Conservation (phyloP, 1,140 invertebrate species). For the Melipona quadrifasciata region DNA sequence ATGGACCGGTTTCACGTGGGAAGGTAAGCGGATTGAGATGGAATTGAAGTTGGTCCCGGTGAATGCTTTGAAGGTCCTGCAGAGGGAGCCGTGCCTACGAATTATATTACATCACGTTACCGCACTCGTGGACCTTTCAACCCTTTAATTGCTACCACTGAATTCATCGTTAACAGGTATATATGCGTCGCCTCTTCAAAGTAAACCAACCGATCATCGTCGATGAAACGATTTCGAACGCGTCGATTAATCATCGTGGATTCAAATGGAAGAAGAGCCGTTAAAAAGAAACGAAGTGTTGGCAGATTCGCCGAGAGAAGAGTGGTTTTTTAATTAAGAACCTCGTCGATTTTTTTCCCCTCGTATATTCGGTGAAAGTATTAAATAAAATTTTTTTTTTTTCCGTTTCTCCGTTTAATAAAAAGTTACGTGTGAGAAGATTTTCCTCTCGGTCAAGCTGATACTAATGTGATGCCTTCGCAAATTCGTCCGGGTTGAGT, state of each 20-base stretch:
- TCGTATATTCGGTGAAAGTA: not conserved
- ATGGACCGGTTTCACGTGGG: conserved; percentile 58
- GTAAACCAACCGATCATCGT: conserved; percentile 65
- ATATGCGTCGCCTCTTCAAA: conserved; percentile 62
- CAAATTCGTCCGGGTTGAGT: not conserved
- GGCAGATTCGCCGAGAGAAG: not conserved
- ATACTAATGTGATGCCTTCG: not conserved
- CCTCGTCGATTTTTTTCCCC: not conserved
- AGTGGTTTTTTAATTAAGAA: conserved; percentile 24
- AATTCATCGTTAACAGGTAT: conserved; percentile 64
- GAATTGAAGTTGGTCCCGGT: conserved; percentile 71
- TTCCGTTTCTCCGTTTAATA: too few relatives aligned
- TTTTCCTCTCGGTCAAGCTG: too few relatives aligned
- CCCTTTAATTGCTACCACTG: conserved; percentile 70
- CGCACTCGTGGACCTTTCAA: conserved; percentile 66
- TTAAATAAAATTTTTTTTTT: not conserved
- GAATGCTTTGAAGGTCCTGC: conserved; percentile 69
- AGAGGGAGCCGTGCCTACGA: conserved; percentile 64
- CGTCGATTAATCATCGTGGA: conserved; percentile 60
- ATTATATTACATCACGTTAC: conserved; percentile 61
- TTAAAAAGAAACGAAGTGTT: conserved; percentile 34
- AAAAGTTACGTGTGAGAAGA: not conserved
- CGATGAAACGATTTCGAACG: conserved; percentile 64
- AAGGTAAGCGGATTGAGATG: conserved; percentile 74
- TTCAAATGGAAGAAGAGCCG: conserved; percentile 47